Evolutionary conservation across 2,113 vertebrate genomes (phyloP).

Genomic region (Columba janthina): DNA sequence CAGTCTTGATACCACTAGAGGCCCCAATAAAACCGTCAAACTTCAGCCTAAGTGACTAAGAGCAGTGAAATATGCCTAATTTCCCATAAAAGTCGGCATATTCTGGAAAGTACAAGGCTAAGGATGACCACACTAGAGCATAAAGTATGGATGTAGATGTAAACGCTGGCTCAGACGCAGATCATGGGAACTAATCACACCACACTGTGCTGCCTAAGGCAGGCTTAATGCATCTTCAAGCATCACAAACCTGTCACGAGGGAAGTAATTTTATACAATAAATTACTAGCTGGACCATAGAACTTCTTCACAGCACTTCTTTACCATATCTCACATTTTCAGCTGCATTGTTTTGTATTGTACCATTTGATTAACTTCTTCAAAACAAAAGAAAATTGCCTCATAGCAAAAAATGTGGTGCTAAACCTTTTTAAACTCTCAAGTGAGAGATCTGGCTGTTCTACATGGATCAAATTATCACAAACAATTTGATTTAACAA

Average conservation of each 20-base stretch:
- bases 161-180: neutral
- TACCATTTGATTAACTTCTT: neutral
- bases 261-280: neutral
- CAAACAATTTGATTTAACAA: neutral
- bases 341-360: neutral
- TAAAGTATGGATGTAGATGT: neutral
- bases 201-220: fast-evolving
- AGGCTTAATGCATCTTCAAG: neutral
- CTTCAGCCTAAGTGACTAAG: neutral
- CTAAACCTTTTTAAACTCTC: neutral
- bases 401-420: neutral
- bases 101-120: neutral
- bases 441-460: neutral
- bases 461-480: neutral
- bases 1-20: conserved; percentile 45
- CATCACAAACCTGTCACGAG: neutral
- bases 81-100: neutral
- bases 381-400: neutral
- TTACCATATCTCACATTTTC: neutral
- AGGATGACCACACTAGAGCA: neutral
- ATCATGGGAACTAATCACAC: neutral
- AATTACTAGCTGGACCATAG: neutral
- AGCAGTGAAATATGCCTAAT: neutral
- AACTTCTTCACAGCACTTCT: neutral
- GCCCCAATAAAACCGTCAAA: conserved; percentile 50